Base-by-base conservation (phyloP, 1,140 invertebrate genomes). In the Melipona quadrifasciata region DNA sequence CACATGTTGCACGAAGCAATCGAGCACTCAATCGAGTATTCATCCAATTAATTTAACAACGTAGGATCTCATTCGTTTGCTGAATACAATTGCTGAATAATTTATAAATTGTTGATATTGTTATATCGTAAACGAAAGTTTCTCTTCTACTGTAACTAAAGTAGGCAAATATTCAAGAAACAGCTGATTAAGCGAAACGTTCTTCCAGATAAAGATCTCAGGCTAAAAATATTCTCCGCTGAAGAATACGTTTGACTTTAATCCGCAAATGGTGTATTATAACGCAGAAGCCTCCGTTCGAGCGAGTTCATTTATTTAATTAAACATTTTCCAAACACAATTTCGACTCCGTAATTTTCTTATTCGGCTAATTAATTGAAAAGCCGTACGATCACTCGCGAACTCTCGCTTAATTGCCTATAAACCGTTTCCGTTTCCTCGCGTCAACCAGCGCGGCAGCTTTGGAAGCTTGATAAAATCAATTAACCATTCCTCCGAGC, bases 381-480 rank as follows among this genome's bases (percentile, higher is more conserved):
- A 70, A 65, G 70, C 39, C 34, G 10, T 47, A 16, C 39, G 19
- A 64, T 55, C 19, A 34, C 19, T 51, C 47, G 19, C 31, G 47
- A 55, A 74, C n/a, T 74, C n/a, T 74, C n/a, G 55, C 21, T 70
- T 71, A 51, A 21, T 27, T 21, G 55, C 53, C 61, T 80, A 61
- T 71, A 72, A 80, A 61, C 53, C 31, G 78, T 72, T 47, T 61
- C 77, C 31, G 31, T 53, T 68, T 68, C 39, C 64, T 31, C 80
- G 31, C 58, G 58, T 67, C 58, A 55, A 11, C 19, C 67, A 47
- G 16, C 16, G 67, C 79, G 67, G 68, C 51, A 58, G 34, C 53
- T 80, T 57, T 64, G 47, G 31, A 57, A 74, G 70, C 39, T 55
- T 64, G 64, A 74, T 75, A 82, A 82, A 74, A 65, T 82, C 71